Conservation (phyloP, 2,113 vertebrate species). For the Strix uralensis region DNA sequence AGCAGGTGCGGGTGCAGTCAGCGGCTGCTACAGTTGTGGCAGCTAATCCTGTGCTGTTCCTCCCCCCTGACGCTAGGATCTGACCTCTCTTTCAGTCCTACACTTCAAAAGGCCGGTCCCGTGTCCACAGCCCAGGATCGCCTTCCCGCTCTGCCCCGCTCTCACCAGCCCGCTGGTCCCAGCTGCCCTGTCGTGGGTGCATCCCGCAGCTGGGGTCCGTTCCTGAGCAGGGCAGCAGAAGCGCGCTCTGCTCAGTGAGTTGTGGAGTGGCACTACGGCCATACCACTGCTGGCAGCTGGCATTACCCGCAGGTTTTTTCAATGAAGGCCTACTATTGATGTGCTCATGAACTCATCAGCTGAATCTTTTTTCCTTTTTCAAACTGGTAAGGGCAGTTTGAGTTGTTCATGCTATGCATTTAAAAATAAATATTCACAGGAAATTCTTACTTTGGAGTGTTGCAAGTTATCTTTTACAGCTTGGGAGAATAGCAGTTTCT, state of each 20-base stretch:
- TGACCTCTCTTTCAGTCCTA: not conserved
- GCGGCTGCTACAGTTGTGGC: not conserved
- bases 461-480: not conserved
- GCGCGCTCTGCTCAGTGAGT: accelerated
- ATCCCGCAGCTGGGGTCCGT: accelerated
- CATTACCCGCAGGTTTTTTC: accelerated
- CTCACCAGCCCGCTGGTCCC: not conserved
- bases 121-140: not conserved
- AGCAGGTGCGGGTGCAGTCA: not conserved
- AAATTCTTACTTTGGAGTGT: not conserved
- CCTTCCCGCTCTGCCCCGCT: not conserved
- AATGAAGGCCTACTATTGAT: not conserved
- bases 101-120: not conserved
- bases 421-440: not conserved
- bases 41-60: not conserved
- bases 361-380: not conserved
- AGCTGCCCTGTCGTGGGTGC: not conserved
- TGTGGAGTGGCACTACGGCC: not conserved
- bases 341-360: not conserved
- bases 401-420: not conserved
- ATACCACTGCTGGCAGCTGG: accelerated
- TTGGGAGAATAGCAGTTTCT: not conserved
- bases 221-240: not conserved
- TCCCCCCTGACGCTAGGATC: not conserved
- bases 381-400: not conserved